Base-by-base conservation (phyloP, 1,140 invertebrate species). In the Drosophila mojavensis region DNA sequence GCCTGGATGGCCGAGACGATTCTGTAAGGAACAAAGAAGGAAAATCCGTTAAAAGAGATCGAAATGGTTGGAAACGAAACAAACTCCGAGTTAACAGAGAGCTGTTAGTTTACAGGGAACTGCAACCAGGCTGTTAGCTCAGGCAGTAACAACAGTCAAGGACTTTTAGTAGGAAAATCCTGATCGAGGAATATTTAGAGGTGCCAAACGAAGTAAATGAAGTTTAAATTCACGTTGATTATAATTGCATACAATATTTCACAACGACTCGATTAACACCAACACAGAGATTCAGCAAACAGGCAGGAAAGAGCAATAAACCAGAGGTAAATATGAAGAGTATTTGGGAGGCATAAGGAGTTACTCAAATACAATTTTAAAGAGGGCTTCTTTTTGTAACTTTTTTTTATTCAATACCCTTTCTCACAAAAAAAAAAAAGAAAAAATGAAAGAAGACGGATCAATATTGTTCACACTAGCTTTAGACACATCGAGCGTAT, bases 1-100 rank as follows among this genome's bases (percentile, higher is more conserved):
- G 95, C 95, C 91, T 96, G 95, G 6, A 95, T 94, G 0, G 94
- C 94, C 5, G 95, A 96, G 20, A 96, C 95, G 59, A 94, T 79
- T 91, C 95, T 96, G 91, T 0, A 93, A 93, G 77, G 36, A 55
- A 43, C 3, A 26, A 26, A 13, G 63, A 45, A 30, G 55, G 4
- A 55, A 30, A 45, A 26, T 47, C 6, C 17, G 7, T 47, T 0
- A 47, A 17, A 9, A 6, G 33, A 17, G 43, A 45, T n/a, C 5
- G 11, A 5, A n/a, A n/a, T 43, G 3, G 20, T 24, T 24, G 20
- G 20, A 2, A 43, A 5, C 1, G 11, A 17, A 45, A 15, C 3
- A 15, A 17, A 17, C 7, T 7, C 3, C 9, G 15, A 6, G 5
- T n/a, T 47, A 17, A 47, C n/a, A 47, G 43, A 20, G 15, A 17